A percentile compares a stretch with the other conserved stretches of the same genome.
Conservation (phyloP, 1,140 invertebrate species). For the Habropoda laboriosa region DNA sequence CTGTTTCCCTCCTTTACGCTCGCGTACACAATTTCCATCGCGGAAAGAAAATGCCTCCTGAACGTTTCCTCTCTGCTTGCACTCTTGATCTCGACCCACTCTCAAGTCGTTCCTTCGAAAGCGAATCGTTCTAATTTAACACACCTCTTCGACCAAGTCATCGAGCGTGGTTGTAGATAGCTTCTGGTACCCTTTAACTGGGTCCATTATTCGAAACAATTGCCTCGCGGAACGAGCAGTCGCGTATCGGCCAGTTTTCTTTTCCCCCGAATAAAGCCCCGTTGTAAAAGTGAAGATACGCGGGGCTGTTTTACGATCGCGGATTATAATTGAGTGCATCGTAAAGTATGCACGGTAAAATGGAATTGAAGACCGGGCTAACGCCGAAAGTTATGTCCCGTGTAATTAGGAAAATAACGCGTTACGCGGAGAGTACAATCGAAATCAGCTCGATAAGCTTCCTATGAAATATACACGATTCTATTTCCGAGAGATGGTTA, state of each 20-base stretch:
- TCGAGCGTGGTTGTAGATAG: no score
- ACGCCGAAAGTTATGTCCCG: no score
- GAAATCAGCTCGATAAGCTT: not conserved
- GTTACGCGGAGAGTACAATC: not conserved
- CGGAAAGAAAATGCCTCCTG: no score
- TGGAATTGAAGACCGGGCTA: not conserved
- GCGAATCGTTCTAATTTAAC: slow-evolving; percentile 8
- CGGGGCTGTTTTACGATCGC: not conserved
- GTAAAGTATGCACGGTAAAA: not conserved
- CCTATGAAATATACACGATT: not conserved
- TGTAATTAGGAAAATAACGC: not conserved
- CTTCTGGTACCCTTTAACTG: not conserved
- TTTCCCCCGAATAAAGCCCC: not conserved
- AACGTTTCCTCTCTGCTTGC: no score
- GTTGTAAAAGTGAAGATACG: not conserved
- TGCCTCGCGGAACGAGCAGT: not conserved
- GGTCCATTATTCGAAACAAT: not conserved
- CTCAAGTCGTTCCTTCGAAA: not conserved
- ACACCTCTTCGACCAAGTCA: not conserved
- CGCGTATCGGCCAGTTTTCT: not conserved
- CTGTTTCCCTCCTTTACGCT: not conserved
- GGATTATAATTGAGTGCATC: not conserved
- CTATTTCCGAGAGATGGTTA: not conserved
- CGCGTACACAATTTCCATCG: not conserved
- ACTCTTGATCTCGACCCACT: not conserved